A percentile compares a stretch with the other conserved stretches of the same genome.
phyloP scores from a whole-genome alignment of 2,113 vertebrate genomes.

The Hippopotamus amphibius region DNA sequence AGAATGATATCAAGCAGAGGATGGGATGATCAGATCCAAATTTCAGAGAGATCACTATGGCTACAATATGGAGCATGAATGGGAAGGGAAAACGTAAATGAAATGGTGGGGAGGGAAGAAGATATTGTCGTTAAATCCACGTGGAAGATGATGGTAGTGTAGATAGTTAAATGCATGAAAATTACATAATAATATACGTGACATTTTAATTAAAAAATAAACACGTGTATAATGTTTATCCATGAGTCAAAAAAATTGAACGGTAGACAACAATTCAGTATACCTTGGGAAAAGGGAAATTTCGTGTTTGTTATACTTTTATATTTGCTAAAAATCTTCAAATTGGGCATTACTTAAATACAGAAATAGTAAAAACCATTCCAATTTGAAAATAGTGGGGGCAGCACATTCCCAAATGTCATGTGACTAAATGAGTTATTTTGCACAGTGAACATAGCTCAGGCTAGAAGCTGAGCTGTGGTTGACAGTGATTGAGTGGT shows the following conservation, averaged over 20 bases:
- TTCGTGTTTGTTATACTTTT: slow-evolving; percentile 3
- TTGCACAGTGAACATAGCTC: neutral
- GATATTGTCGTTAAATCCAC: neutral
- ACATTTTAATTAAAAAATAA: neutral
- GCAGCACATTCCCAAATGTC: neutral
- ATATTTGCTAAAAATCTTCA: neutral
- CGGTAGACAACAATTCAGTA: neutral
- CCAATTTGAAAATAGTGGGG: neutral
- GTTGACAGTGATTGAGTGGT: slow-evolving; percentile 10
- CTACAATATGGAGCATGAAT: neutral
- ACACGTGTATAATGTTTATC: neutral
- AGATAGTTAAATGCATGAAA: neutral
- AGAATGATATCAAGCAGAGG: neutral
- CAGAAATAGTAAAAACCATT: neutral
- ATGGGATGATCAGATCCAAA: neutral
- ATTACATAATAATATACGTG: neutral
- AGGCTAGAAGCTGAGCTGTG: neutral
- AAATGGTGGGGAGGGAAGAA: neutral
- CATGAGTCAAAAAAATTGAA: neutral
- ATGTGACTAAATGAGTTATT: neutral
- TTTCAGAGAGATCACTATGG: slow-evolving; percentile 25
- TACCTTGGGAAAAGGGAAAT: neutral
- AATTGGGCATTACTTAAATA: neutral
- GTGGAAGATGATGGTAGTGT: neutral
- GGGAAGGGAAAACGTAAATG: neutral